These are phyloP conservation scores for Ammodytes dubius DNA, from an alignment of 2,113 vertebrate species.

Conservation along the genomic window DNA sequence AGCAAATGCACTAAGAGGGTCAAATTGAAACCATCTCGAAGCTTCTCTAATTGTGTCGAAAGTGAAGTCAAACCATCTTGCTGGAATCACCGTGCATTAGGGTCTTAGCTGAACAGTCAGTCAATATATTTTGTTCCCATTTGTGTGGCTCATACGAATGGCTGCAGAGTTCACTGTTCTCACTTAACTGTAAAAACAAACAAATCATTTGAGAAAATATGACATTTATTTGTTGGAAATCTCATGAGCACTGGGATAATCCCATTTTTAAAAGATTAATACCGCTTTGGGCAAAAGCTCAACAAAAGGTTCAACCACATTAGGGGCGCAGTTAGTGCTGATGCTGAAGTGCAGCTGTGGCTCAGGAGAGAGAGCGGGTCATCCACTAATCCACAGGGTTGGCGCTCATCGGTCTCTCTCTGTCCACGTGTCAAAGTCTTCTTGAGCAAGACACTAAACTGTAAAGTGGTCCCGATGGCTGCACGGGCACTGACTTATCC, in stretches of 20 bases:
- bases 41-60: background rate
- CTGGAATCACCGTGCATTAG: background rate
- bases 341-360: background rate
- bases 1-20: slow-evolving; percentile 12
- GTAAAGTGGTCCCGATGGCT: background rate
- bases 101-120: background rate
- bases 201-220: background rate
- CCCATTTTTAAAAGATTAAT: slow-evolving; percentile 12
- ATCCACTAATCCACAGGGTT: no score
- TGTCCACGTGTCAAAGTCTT: background rate
- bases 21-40: background rate
- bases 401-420: no score
- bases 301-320: slow-evolving; percentile 5
- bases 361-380: background rate
- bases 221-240: slow-evolving; percentile 4
- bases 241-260: slow-evolving; percentile 7
- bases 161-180: background rate
- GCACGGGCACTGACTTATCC: background rate
- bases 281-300: background rate
- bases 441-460: background rate
- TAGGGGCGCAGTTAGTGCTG: background rate
- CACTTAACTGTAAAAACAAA: background rate
- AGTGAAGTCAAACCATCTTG: background rate
- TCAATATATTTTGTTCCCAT: background rate
- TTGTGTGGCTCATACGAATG: background rate